phyloP scores from a whole-genome alignment of 2,888 invertebrate species.

The Syrista parreyssii region DNA sequence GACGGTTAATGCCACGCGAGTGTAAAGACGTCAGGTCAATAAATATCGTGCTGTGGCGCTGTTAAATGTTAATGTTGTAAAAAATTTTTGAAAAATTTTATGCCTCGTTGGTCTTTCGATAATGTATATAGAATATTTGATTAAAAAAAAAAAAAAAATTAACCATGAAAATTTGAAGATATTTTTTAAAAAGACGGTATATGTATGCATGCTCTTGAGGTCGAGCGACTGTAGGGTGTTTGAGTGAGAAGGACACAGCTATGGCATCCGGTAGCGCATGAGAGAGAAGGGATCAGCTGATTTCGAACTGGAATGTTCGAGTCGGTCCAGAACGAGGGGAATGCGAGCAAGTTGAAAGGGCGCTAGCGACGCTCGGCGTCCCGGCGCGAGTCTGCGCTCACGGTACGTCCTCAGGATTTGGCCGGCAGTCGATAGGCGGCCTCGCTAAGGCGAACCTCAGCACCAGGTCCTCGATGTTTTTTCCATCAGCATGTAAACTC shows the following conservation, averaged over 20 bases:
- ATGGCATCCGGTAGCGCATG: background rate
- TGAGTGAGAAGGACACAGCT: background rate
- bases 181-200: background rate
- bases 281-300: conserved; percentile 1
- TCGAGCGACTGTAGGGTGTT: background rate
- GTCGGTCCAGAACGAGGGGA: background rate
- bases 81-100: no score
- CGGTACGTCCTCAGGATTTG: conserved; percentile 33
- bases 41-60: no score
- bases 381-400: conserved; percentile 48
- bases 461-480: conserved; percentile 17
- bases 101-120: no score
- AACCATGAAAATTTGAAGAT: background rate
- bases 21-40: no score
- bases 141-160: background rate
- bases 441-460: conserved; percentile 19
- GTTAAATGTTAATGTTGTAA: no score
- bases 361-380: conserved; percentile 27
- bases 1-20: background rate
- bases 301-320: background rate
- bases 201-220: background rate
- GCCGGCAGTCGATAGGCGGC: conserved; percentile 51
- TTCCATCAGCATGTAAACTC: conserved; percentile 22
- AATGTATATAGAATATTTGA: background rate
- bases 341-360: conserved; percentile 1